Evolutionary conservation across 1,140 invertebrate species (phyloP), one percentile per base, ranked within the genome.

Genomic region (Formica selysi): DNA sequence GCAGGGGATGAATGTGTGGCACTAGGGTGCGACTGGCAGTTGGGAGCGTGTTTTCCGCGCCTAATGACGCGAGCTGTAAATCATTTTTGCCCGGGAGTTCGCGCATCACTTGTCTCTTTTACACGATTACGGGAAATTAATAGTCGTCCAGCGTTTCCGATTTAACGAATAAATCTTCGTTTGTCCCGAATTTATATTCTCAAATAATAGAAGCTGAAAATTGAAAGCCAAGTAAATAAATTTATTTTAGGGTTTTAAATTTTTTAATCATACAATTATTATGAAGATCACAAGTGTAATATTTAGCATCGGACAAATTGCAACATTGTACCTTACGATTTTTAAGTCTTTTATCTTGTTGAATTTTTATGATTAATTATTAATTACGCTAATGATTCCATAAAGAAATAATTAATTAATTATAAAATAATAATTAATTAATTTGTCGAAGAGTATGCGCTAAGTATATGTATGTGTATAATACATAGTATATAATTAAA

Each of bases 41-140:
- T 65, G 65, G 78, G 51, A 11, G 29, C n/a, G 51, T 81, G 51
- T 70, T 80, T 80, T 16, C 16, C 65, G 22, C 26, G 65, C 65
- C 22, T 71, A 81, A 71, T 81, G 78, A 81, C 65, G 36, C 36
- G 22, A 59, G 19, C 78, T 54, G 65, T 81, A 29, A 81, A 81
- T 81, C 65, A 81, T 71, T 81, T 81, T 81, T 81, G 65, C 64
- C 13, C 32, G 44, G 26, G n/a, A 54, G 48, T 16, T 65, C 3
- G 16, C 44, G 36, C 65, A 48, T 80, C 48, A 70, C 78, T 64
- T 36, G 16, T 78, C 59, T 44, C 76, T 59, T 71, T 71, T 29
- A 36, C 51, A 36, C 65, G 67, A 57, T 80, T 38, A 80, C 32
- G 22, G 48, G 38, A 59, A 71, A 71, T 81, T 81, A 81, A 81